Percentiles rank a stretch among this genome's conserved stretches.
Evolutionary conservation across 2,113 vertebrate species (phyloP).

Genomic region (Formicarius rufipectus): DNA sequence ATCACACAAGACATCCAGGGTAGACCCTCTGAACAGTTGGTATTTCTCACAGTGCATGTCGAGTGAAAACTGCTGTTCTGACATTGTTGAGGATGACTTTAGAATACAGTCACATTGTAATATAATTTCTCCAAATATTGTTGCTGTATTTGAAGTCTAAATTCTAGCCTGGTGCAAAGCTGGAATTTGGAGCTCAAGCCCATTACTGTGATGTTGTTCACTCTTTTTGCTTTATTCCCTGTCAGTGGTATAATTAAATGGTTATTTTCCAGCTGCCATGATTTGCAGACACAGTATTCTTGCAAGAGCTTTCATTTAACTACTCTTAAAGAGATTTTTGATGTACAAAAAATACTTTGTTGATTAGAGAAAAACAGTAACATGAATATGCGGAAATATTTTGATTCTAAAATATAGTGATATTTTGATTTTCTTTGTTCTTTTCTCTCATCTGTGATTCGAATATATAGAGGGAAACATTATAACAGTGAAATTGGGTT

Average conservation of each 20-base stretch:
- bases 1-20: background rate
- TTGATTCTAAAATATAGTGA: background rate
- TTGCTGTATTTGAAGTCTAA: background rate
- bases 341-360: background rate
- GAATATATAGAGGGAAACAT: background rate
- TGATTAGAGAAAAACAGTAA: background rate
- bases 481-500: background rate
- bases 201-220: background rate
- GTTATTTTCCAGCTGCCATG: background rate
- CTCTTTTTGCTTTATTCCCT: background rate
- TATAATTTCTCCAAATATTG: background rate
- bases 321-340: background rate
- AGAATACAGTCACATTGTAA: background rate
- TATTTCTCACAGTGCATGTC: background rate
- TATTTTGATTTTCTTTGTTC: conserved; percentile 18
- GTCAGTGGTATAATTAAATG: background rate
- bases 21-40: background rate
- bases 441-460: background rate
- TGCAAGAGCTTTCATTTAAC: background rate
- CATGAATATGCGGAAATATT: background rate
- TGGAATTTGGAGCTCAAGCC: background rate
- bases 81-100: background rate
- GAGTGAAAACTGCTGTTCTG: background rate
- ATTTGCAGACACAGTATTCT: background rate
- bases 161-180: background rate